These are phyloP conservation scores for Vollenhovia emeryi DNA, from an alignment of 1,140 invertebrate species.

Conservation along the genomic window DNA sequence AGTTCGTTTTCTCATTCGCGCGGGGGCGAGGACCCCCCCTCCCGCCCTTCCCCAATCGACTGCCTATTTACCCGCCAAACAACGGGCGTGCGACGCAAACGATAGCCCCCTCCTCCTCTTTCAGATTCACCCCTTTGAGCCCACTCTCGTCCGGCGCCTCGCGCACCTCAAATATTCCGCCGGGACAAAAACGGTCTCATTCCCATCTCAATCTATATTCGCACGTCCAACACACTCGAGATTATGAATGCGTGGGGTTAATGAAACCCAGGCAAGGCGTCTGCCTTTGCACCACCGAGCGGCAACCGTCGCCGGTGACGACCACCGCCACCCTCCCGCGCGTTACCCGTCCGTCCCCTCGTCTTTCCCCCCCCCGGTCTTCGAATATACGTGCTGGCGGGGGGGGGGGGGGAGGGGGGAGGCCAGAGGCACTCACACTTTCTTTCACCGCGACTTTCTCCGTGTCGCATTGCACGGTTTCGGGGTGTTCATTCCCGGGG, in stretches of 20 bases:
- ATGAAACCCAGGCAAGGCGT: slow-evolving; percentile 82
- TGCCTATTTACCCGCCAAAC: slow-evolving; percentile 81
- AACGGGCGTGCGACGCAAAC: slow-evolving; percentile 50
- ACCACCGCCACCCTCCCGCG: slow-evolving; percentile 25
- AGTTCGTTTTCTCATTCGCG: slow-evolving; percentile 30
- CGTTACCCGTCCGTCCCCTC: neutral
- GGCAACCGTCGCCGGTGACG: slow-evolving; percentile 44
- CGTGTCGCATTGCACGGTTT: neutral
- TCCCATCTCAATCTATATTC: slow-evolving; percentile 84
- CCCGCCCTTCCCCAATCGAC: slow-evolving; percentile 71
- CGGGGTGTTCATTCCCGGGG: slow-evolving; percentile 14
- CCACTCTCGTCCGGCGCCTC: slow-evolving; percentile 50
- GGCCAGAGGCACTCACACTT: neutral
- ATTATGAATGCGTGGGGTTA: slow-evolving; percentile 85
- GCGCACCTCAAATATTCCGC: slow-evolving; percentile 75
- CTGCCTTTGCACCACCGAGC: slow-evolving; percentile 80
- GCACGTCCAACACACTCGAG: slow-evolving; percentile 82
- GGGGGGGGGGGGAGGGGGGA: no score
- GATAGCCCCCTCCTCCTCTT: slow-evolving; percentile 68
- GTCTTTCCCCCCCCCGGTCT: slow-evolving; percentile 12
- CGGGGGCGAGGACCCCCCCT: neutral
- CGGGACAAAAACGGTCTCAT: slow-evolving; percentile 82
- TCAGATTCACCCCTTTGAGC: slow-evolving; percentile 76
- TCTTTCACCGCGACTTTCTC: slow-evolving; percentile 2
- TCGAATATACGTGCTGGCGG: neutral